phyloP scores from a whole-genome alignment of 2,888 invertebrate genomes.

The Deroplatys truncata region DNA sequence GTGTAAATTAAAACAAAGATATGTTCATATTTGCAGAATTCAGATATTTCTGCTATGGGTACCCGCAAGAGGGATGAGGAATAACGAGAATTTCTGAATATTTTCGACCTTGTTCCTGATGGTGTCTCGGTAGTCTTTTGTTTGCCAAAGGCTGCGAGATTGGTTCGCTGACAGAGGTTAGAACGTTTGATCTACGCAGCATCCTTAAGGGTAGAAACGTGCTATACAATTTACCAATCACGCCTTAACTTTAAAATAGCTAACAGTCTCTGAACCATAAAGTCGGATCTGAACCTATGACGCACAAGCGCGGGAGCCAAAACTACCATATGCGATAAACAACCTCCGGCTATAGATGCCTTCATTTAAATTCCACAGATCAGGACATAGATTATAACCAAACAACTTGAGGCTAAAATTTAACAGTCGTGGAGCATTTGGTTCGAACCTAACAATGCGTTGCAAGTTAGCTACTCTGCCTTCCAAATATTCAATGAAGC shows the following conservation, averaged over 20 bases:
- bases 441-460: background rate
- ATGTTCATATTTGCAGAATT: too few species aligned
- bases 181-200: too few species aligned
- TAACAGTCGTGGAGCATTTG: background rate
- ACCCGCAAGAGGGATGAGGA: too few species aligned
- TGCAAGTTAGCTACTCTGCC: background rate
- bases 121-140: too few species aligned
- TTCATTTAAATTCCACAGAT: background rate
- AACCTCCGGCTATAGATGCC: background rate
- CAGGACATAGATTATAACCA: background rate
- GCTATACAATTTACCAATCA: background rate
- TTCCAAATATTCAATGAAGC: background rate
- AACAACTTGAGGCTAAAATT: background rate
- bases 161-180: too few species aligned
- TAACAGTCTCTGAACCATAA: background rate
- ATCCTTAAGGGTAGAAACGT: background rate
- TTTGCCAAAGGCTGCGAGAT: too few species aligned
- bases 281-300: background rate
- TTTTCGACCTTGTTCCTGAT: background rate
- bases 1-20: too few species aligned
- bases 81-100: too few species aligned
- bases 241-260: background rate
- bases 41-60: too few species aligned
- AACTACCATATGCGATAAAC: background rate
- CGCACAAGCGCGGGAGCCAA: background rate